Evolutionary conservation across 2,797 vertebrate genomes (phyloP).

Genomic region (Bryconaethiops microstoma): DNA sequence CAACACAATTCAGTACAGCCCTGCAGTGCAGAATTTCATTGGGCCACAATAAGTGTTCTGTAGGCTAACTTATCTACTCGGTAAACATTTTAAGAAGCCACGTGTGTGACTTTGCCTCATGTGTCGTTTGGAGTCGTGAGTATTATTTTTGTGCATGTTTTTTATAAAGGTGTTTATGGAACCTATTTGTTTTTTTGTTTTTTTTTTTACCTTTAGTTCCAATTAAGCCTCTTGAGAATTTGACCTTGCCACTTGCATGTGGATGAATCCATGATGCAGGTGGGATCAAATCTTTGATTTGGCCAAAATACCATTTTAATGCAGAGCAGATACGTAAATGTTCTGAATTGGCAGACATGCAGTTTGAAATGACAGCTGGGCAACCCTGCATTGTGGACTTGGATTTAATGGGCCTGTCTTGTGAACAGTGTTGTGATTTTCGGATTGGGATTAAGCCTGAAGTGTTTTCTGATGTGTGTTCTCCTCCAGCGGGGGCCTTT

Average conservation of each 20-base stretch:
- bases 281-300: neutral
- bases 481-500: slow-evolving; percentile 85
- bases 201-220: neutral
- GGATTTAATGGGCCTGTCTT: neutral
- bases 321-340: neutral
- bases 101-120: slow-evolving; percentile 5
- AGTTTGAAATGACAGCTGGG: slow-evolving; percentile 13
- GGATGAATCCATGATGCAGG: slow-evolving; percentile 35
- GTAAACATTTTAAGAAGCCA: no score
- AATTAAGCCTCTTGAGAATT: neutral
- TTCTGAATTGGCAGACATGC: neutral
- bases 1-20: no score
- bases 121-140: slow-evolving; percentile 25
- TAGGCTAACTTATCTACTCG: no score
- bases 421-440: neutral
- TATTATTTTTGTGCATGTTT: slow-evolving; percentile 34
- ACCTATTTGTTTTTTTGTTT: neutral
- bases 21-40: no score
- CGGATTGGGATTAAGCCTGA: neutral
- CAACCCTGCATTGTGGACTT: slow-evolving; percentile 45
- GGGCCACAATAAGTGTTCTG: no score
- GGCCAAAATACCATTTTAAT: no score
- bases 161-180: neutral
- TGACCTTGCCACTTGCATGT: slow-evolving; percentile 37
- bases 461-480: neutral